phyloP scores from a whole-genome alignment of 2,113 vertebrate genomes.

The Sclerurus mexicanus region DNA sequence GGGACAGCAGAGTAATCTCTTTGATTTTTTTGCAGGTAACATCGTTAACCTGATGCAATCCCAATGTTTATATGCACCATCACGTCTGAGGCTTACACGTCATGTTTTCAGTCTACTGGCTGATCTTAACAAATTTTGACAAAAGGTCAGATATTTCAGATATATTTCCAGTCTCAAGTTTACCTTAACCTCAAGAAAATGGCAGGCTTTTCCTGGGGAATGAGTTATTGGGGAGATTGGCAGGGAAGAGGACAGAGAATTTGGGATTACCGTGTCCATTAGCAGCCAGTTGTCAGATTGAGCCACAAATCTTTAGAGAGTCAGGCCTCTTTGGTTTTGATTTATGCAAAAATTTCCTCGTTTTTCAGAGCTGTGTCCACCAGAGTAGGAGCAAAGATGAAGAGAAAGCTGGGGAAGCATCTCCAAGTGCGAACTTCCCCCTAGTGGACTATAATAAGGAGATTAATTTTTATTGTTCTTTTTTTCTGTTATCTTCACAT shows the following conservation, averaged over 20 bases:
- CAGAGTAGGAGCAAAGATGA: neutral
- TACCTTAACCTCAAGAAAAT: neutral
- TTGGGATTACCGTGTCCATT: neutral
- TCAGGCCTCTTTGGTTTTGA: neutral
- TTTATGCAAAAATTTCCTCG: neutral
- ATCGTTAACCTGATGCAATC: neutral
- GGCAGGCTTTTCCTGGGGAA: neutral
- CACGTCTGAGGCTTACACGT: neutral
- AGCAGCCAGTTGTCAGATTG: neutral
- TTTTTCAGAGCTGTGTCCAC: neutral
- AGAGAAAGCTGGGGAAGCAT: neutral
- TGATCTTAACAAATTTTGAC: too few species aligned
- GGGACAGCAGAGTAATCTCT: neutral
- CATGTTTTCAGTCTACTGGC: neutral
- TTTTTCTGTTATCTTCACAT: neutral
- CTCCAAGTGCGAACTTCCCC: neutral
- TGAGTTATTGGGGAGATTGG: fast-evolving
- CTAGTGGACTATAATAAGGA: neutral
- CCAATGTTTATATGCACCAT: neutral
- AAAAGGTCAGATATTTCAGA: neutral
- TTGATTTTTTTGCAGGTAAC: neutral
- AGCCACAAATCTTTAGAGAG: neutral
- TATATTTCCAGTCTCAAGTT: neutral
- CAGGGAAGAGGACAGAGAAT: neutral
- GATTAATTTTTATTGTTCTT: neutral